Conservation (phyloP, 2,888 invertebrate genomes). For the Folsomia candida region DNA sequence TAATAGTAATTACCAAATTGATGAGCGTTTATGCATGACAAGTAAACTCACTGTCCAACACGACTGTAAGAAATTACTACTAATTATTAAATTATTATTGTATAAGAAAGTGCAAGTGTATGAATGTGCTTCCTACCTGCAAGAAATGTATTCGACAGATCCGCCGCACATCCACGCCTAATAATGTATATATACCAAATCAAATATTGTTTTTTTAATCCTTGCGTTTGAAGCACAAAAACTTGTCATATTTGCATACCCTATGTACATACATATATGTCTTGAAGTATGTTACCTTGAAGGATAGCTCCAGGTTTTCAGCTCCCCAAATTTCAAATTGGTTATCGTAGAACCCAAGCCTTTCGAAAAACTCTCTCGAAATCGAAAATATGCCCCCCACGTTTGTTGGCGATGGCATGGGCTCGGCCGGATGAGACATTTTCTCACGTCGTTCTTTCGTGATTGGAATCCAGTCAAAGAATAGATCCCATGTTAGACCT, state of each 20-base stretch:
- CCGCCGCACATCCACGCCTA: slow-evolving; percentile 24
- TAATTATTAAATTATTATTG: background rate
- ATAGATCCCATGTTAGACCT: background rate
- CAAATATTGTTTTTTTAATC: background rate
- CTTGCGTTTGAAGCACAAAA: no score
- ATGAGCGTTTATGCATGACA: background rate
- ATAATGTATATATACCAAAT: background rate
- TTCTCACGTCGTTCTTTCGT: background rate
- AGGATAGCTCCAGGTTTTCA: slow-evolving; percentile 23
- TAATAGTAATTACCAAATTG: no score
- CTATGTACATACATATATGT: background rate
- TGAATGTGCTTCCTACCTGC: no score
- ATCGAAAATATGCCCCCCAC: slow-evolving; percentile 21
- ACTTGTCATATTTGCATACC: background rate
- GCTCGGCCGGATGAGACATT: slow-evolving; percentile 12
- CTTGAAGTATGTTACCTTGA: background rate
- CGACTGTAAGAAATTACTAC: no score
- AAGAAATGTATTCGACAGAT: slow-evolving; percentile 6
- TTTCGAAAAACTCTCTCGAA: slow-evolving; percentile 11
- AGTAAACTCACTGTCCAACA: slow-evolving; percentile 13
- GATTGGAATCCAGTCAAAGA: slow-evolving; percentile 8
- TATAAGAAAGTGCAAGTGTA: background rate
- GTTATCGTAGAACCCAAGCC: slow-evolving; percentile 18
- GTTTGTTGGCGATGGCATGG: slow-evolving; percentile 18
- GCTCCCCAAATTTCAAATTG: slow-evolving; percentile 16